Conservation (phyloP, 1,140 invertebrate genomes). For the Colletes latitarsis region DNA sequence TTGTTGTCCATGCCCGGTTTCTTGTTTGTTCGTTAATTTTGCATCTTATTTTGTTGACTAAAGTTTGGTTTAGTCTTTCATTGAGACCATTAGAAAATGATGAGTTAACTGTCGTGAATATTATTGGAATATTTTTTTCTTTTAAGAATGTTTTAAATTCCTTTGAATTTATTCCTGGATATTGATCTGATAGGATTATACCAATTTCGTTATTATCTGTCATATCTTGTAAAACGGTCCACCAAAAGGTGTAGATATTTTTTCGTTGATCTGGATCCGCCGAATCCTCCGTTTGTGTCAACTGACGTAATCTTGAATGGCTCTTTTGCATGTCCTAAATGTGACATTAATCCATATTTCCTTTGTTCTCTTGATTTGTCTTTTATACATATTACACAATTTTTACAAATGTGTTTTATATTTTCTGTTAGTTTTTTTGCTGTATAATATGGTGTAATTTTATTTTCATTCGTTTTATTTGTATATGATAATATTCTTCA, state of each 20-base stretch:
- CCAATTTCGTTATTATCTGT: background rate
- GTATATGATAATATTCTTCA: constrained; percentile 12
- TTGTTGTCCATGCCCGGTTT: no score
- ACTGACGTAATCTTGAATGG: constrained; percentile 73
- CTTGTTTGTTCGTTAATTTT: no score
- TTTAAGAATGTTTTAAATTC: constrained; percentile 22
- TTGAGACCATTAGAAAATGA: no score
- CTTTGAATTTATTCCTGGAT: constrained; percentile 27
- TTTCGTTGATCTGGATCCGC: background rate
- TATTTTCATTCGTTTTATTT: constrained; percentile 16
- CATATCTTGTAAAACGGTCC: background rate
- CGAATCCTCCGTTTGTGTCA: constrained; percentile 68
- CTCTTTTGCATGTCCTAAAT: constrained; percentile 36
- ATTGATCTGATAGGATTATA: constrained; percentile 27
- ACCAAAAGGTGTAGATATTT: constrained; percentile 6
- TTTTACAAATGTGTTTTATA: constrained; percentile 27
- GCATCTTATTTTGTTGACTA: no score
- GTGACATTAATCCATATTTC: background rate
- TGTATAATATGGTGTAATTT: constrained; percentile 25
- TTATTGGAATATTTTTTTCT: constrained; percentile 14
- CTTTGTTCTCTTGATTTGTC: constrained; percentile 72
- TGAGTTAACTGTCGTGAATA: constrained; percentile 30
- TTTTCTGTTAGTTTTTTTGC: constrained; percentile 23
- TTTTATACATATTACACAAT: constrained; percentile 29
- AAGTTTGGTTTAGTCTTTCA: no score